phyloP scores from a whole-genome alignment of 1,140 invertebrate genomes.

The Euura lappo region DNA sequence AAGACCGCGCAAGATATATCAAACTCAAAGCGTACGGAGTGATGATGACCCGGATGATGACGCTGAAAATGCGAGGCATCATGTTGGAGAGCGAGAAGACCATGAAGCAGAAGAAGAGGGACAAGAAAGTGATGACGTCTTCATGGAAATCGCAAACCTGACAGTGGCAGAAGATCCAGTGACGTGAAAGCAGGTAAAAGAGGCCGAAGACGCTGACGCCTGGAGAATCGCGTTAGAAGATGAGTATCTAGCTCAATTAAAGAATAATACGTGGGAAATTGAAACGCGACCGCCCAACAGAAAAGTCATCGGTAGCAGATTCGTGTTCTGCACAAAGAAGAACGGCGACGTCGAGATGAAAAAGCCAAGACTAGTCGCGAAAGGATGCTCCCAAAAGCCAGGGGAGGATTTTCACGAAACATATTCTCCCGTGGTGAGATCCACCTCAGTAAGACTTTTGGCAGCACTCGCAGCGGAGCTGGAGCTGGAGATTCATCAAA shows the following conservation, averaged over 20 bases:
- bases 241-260: slow-evolving; percentile 43
- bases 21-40: not conserved
- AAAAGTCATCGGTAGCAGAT: slow-evolving; percentile 35
- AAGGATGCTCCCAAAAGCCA: slow-evolving; percentile 31
- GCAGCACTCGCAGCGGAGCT: slow-evolving; percentile 19
- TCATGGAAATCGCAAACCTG: slow-evolving; percentile 6
- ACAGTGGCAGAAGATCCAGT: slow-evolving; percentile 34
- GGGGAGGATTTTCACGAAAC: slow-evolving; percentile 39
- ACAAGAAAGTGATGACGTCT: slow-evolving; percentile 2
- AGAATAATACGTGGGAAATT: slow-evolving; percentile 47
- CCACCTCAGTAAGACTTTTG: slow-evolving; percentile 27
- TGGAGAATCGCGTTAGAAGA: slow-evolving; percentile 43
- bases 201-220: slow-evolving; percentile 33
- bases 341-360: slow-evolving; percentile 13
- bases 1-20: slow-evolving; percentile 11
- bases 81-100: not conserved
- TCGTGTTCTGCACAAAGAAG: slow-evolving; percentile 15
- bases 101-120: not conserved
- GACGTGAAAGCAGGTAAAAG: slow-evolving; percentile 45
- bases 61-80: not conserved
- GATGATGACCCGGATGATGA: slow-evolving; percentile 8
- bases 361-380: slow-evolving; percentile 43
- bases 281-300: slow-evolving; percentile 34
- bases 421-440: slow-evolving; percentile 34
- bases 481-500: slow-evolving; percentile 30